phyloP scores from a whole-genome alignment of 2,888 invertebrate genomes.

The Trichopoda pennipes region DNA sequence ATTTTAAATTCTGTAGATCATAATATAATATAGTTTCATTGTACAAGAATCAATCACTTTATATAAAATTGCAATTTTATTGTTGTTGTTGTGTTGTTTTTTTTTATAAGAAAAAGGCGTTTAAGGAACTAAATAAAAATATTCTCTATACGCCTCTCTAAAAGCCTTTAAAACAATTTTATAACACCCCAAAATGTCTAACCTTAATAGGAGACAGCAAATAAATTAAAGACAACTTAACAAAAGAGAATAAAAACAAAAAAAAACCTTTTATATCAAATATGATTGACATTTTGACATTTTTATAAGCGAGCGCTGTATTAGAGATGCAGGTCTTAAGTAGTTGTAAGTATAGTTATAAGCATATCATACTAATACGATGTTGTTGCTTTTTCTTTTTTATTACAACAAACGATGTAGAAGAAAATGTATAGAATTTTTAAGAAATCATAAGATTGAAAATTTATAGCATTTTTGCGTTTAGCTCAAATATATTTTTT shows the following conservation, averaged over 20 bases:
- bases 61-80: not conserved
- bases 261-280: conserved; percentile 57
- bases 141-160: not conserved
- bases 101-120: conserved; percentile 47
- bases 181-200: conserved; percentile 31
- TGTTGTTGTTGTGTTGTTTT: not conserved
- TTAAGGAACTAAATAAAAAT: conserved; percentile 57
- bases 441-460: conserved; percentile 44
- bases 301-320: conserved; percentile 26
- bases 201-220: conserved; percentile 35
- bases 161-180: conserved; percentile 16
- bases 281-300: conserved; percentile 65
- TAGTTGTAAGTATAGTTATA: conserved; percentile 29
- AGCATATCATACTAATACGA: too few relatives aligned
- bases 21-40: too few relatives aligned
- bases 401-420: conserved; percentile 4
- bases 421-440: conserved; percentile 4
- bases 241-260: not conserved
- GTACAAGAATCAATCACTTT: too few relatives aligned
- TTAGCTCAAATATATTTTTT: conserved; percentile 30
- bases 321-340: conserved; percentile 52
- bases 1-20: too few relatives aligned
- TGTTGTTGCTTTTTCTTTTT: not conserved
- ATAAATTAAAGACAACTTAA: conserved; percentile 3
- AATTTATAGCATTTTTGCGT: conserved; percentile 63